These are phyloP conservation scores for Chloroclysta siterata DNA, from an alignment of 2,888 invertebrate species.

Conservation along the genomic window DNA sequence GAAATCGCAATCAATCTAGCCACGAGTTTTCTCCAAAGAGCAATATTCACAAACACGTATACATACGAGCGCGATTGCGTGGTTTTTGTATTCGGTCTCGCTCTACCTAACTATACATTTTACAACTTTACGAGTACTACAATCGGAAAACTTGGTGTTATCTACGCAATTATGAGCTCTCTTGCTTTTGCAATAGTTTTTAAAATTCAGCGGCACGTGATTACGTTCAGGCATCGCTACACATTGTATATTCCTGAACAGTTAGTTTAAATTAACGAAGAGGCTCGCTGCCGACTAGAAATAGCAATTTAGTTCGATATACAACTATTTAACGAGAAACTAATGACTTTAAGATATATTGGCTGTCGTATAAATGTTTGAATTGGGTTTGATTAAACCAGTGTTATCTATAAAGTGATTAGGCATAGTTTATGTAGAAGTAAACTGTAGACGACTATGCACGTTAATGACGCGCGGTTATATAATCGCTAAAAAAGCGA, in stretches of 20 bases:
- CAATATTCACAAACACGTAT: slow-evolving; percentile 38
- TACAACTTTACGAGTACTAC: slow-evolving; percentile 36
- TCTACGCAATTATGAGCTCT: slow-evolving; percentile 31
- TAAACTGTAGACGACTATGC: slow-evolving; percentile 2
- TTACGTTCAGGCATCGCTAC: slow-evolving; percentile 50
- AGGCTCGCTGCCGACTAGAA: slow-evolving; percentile 51
- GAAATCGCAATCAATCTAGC: slow-evolving; percentile 28
- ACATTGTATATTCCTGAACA: slow-evolving; percentile 58
- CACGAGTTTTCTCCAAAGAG: slow-evolving; percentile 37
- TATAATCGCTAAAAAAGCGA: not conserved
- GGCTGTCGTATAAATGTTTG: slow-evolving; percentile 39
- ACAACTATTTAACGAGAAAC: slow-evolving; percentile 52
- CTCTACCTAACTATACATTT: slow-evolving; percentile 38
- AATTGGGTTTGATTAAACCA: slow-evolving; percentile 41
- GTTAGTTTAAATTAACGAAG: slow-evolving; percentile 61
- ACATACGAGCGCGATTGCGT: slow-evolving; percentile 37
- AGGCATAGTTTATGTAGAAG: slow-evolving; percentile 29
- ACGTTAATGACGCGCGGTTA: not conserved
- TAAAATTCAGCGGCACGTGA: slow-evolving; percentile 46
- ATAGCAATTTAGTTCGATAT: slow-evolving; percentile 53
- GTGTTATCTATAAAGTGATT: slow-evolving; percentile 36
- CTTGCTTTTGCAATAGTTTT: slow-evolving; percentile 22
- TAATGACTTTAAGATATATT: slow-evolving; percentile 45
- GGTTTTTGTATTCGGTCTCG: slow-evolving; percentile 42
- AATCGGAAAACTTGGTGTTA: slow-evolving; percentile 34